These are phyloP conservation scores for Acleris emargana DNA, from an alignment of 2,888 invertebrate species.

Conservation along the genomic window DNA sequence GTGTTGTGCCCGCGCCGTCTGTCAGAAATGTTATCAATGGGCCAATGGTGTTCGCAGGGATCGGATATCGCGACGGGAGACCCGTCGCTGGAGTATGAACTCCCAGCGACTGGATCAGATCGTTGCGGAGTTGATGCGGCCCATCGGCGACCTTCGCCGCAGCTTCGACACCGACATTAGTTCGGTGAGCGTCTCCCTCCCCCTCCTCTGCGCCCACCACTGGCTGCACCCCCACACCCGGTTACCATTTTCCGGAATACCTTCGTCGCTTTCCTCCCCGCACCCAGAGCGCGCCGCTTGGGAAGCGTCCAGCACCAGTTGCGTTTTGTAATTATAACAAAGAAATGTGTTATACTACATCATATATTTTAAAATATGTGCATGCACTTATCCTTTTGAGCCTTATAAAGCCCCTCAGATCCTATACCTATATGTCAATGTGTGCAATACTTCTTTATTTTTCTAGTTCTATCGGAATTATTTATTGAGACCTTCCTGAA, in stretches of 20 bases:
- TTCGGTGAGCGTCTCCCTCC: conserved; percentile 52
- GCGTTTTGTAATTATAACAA: neutral
- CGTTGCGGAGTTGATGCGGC: conserved; percentile 75
- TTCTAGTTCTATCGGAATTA: too few species aligned
- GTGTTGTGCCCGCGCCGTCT: conserved; percentile 54
- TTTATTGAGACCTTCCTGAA: too few species aligned
- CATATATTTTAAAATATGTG: too few species aligned
- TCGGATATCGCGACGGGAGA: conserved; percentile 60
- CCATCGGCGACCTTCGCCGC: conserved; percentile 69
- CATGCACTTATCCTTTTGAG: too few species aligned
- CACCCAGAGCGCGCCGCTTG: conserved; percentile 17
- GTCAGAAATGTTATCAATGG: conserved; percentile 70
- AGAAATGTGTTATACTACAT: too few species aligned
- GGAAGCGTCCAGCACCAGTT: conserved; percentile 12
- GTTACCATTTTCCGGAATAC: conserved; percentile 4
- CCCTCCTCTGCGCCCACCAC: conserved; percentile 5
- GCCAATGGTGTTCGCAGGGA: conserved; percentile 68
- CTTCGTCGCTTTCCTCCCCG: conserved; percentile 25
- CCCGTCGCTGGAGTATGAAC: conserved; percentile 74
- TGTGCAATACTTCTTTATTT: too few species aligned
- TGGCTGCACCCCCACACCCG: neutral
- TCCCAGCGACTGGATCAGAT: conserved; percentile 73
- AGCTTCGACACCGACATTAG: conserved; percentile 75
- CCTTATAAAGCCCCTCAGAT: too few species aligned
- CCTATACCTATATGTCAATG: too few species aligned